phyloP scores from a whole-genome alignment of 2,113 vertebrate genomes.

The Empidonax traillii region DNA sequence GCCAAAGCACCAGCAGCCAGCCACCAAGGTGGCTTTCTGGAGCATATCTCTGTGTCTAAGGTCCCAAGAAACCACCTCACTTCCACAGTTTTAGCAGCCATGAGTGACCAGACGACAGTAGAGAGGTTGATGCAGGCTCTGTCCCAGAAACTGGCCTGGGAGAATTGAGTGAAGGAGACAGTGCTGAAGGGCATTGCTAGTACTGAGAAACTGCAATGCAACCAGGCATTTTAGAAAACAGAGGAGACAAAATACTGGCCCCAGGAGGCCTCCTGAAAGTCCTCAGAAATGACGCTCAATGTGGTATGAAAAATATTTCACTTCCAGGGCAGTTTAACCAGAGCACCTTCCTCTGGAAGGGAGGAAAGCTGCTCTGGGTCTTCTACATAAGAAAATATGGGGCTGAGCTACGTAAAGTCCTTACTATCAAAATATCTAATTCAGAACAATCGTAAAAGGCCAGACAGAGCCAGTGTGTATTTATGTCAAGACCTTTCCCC shows the following conservation, averaged over 20 bases:
- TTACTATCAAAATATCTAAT: neutral
- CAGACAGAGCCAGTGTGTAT: neutral
- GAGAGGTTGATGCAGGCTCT: neutral
- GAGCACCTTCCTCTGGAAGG: neutral
- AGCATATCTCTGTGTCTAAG: neutral
- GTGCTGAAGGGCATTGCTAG: neutral
- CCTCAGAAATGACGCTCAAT: neutral
- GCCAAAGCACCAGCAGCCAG: neutral
- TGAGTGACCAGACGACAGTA: neutral
- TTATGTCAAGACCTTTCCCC: constrained; percentile 5
- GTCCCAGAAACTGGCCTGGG: neutral
- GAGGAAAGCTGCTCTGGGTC: neutral
- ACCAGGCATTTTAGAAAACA: neutral
- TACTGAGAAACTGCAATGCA: neutral
- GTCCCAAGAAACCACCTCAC: neutral
- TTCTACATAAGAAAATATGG: neutral
- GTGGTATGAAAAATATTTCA: neutral
- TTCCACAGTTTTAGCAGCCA: neutral
- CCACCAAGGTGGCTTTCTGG: neutral
- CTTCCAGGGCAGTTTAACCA: neutral
- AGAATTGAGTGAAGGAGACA: neutral
- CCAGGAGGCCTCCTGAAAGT: neutral
- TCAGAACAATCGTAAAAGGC: neutral
- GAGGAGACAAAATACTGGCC: neutral
- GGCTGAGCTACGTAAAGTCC: neutral